Base-by-base conservation (phyloP, 2,888 invertebrate species). In the Sussaba pulchella region DNA sequence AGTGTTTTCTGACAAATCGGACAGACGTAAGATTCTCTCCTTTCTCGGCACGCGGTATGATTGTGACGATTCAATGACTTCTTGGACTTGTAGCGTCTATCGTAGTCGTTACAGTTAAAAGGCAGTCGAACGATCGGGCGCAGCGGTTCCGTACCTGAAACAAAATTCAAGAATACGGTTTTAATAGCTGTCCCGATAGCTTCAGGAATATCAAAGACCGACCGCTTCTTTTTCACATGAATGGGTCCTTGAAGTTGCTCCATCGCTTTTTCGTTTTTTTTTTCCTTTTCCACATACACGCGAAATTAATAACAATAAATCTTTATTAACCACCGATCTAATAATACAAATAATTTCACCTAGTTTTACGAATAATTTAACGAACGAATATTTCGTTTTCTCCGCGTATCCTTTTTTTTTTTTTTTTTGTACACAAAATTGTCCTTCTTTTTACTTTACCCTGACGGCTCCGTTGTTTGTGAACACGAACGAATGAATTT, bases 81-180 rank as follows among this genome's bases (percentile, higher is more conserved):
- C 78, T 89, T 89, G 70, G 90, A 90, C 83, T 89, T 90, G 86
- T 92, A 92, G 57, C 91, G 85, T 41, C 84, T 83, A 14, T 86
- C 74, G 77, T 87, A 86, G n/a, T 82, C 76, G 12, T 39, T 47
- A 64, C 87, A 88, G 4, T 84, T 83, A 76, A 81, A 87, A 3
- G 84, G 84, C 70, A 85, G 85, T 24, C 31, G 64, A 5, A 8
- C 39, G 54, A 54, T n/a, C n/a, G n/a, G n/a, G 85, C 21, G 50
- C 54, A 41, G 9, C n/a, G 9, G 2, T 24, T 50, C 72, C 10
- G 50, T 52, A 83, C 76, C 88, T 88, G 84, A 83, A 88, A 88
- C 88, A 88, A 85, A 86, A 83, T 61, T 14, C 64, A 45, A 67
- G 76, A 31, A 64, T 17, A 26, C 17, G 43, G 17, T 63, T 54